These are phyloP conservation scores for Meloidogyne exigua DNA, from an alignment of 1,140 invertebrate species.

Conservation along the genomic window DNA sequence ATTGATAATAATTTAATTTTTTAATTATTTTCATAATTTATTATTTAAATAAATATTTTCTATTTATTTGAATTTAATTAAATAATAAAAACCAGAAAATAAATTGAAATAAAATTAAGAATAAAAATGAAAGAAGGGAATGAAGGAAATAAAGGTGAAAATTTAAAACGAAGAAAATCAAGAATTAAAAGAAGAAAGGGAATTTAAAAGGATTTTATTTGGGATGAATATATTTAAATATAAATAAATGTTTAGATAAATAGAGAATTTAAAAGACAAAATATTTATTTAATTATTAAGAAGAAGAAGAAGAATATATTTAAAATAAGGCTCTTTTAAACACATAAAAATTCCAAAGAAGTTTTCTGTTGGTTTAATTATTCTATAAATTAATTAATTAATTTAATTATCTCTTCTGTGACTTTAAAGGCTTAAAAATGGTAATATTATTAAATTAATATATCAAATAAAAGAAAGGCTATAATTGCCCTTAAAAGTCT, in stretches of 20 bases:
- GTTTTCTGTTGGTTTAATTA: too few species aligned
- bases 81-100: not conserved
- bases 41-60: not conserved
- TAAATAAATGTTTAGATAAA: conserved; percentile 13
- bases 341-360: too few species aligned
- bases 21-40: not conserved
- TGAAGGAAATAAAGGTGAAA: not conserved
- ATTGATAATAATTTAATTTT: not conserved
- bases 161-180: not conserved
- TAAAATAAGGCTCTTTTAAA: too few species aligned
- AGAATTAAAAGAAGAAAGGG: not conserved
- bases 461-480: too few species aligned
- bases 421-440: too few species aligned
- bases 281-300: too few species aligned
- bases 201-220: not conserved
- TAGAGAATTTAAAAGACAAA: too few species aligned
- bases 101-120: not conserved
- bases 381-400: too few species aligned
- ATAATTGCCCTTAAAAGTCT: too few species aligned
- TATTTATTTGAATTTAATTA: not conserved
- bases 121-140: not conserved
- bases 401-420: too few species aligned
- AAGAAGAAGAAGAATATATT: too few species aligned
- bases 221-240: not conserved
- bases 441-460: too few species aligned